phyloP scores from a whole-genome alignment of 53 echinoderm and acorn worm species.

The Luidia sarsii region DNA sequence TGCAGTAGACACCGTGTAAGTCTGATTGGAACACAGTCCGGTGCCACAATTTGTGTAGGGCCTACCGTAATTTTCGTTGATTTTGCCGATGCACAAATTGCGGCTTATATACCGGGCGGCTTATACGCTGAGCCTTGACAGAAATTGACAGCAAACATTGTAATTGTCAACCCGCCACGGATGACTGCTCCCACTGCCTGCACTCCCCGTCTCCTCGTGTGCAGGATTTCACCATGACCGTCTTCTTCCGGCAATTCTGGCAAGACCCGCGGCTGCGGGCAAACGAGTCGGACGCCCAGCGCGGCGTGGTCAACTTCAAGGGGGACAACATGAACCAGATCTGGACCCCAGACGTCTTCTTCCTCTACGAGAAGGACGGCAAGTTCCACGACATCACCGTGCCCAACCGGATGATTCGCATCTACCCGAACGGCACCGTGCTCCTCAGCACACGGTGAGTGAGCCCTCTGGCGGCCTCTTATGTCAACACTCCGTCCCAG shows the following conservation, averaged over 20 bases:
- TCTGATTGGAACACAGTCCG: too few species aligned
- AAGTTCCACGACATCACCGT: constrained; percentile 57
- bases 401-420: constrained; percentile 52
- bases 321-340: constrained; percentile 41
- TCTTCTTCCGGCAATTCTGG: constrained; percentile 61
- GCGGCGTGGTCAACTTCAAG: constrained; percentile 53
- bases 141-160: too few species aligned
- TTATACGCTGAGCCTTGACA: too few species aligned
- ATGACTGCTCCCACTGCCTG: too few species aligned
- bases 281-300: constrained; percentile 23
- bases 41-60: too few species aligned
- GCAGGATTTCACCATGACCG: constrained; percentile 61
- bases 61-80: too few species aligned
- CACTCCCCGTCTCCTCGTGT: constrained; percentile 13
- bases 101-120: too few species aligned
- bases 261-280: constrained; percentile 28
- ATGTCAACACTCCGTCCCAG: too few species aligned
- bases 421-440: constrained; percentile 57
- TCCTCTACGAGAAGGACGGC: constrained; percentile 58
- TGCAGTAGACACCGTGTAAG: too few species aligned
- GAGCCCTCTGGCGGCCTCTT: too few species aligned
- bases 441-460: constrained; percentile 60
- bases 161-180: too few species aligned
- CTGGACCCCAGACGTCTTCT: constrained; percentile 67
- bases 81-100: too few species aligned